Evolutionary conservation across 2,113 vertebrate species (phyloP).

Genomic region (Thinocorus orbignyianus): DNA sequence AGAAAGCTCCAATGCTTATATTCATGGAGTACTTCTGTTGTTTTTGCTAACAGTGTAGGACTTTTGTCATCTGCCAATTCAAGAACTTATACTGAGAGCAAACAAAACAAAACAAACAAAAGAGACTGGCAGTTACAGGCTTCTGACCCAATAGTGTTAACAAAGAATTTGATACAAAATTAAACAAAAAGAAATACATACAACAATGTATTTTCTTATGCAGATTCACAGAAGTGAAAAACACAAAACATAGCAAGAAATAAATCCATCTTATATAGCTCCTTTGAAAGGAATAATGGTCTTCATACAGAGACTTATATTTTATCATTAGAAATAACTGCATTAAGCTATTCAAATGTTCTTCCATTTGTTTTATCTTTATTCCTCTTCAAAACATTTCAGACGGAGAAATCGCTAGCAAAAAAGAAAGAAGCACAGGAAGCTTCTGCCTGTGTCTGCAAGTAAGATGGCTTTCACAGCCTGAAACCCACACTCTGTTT

Average conservation of each 20-base stretch:
- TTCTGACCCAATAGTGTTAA: conserved; percentile 50
- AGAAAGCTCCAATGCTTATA: conserved; percentile 40
- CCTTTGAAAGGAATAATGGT: conserved; percentile 56
- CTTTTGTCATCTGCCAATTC: conserved; percentile 57
- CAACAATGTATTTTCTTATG: background rate
- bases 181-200: conserved; percentile 56
- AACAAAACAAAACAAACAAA: background rate
- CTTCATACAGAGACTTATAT: conserved; percentile 11
- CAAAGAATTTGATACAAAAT: conserved; percentile 36
- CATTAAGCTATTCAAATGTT: conserved; percentile 29
- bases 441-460: background rate
- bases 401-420: background rate
- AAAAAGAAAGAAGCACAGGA: background rate
- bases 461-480: background rate
- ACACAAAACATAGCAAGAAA: conserved; percentile 52
- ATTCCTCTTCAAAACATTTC: background rate
- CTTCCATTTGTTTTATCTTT: conserved; percentile 11
- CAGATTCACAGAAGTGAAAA: conserved; percentile 18
- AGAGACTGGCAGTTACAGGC: background rate
- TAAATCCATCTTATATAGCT: conserved; percentile 36
- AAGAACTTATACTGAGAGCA: conserved; percentile 4
- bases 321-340: conserved; percentile 61
- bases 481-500: conserved; percentile 7
- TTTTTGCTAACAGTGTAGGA: conserved; percentile 52
- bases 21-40: conserved; percentile 29